phyloP scores from a whole-genome alignment of 2,113 vertebrate species.

The Puffinus mauretanicus region DNA sequence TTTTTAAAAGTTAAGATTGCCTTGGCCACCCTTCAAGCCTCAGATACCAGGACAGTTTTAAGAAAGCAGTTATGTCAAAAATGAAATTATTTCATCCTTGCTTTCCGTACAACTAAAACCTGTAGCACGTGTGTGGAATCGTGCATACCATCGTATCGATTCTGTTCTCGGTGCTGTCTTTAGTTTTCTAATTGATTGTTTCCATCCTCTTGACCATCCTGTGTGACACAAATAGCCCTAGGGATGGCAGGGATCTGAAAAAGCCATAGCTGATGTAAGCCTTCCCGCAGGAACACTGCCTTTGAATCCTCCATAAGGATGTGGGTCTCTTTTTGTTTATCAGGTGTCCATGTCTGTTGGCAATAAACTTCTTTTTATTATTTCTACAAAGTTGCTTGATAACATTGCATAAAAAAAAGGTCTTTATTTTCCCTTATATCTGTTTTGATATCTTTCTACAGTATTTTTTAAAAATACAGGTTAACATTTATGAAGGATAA shows the following conservation, averaged over 20 bases:
- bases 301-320: not conserved
- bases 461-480: not conserved
- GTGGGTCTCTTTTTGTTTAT: not conserved
- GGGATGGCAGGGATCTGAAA: not conserved
- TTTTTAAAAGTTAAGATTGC: not conserved
- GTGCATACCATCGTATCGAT: rapidly evolving
- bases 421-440: not conserved
- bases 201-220: not conserved
- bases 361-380: not conserved
- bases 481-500: not conserved
- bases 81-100: not conserved
- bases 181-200: not conserved
- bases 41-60: not conserved
- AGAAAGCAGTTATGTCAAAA: not conserved
- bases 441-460: not conserved
- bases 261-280: not conserved
- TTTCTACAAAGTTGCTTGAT: not conserved
- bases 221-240: not conserved
- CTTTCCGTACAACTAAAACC: rapidly evolving
- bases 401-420: not conserved
- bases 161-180: not conserved
- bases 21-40: not conserved
- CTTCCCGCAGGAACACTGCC: not conserved
- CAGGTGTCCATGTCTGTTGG: not conserved
- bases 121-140: not conserved